Evolutionary conservation across 2,797 vertebrate genomes (phyloP), one percentile per base, ranked within the genome.

Genomic region (Galago senegalensis): DNA sequence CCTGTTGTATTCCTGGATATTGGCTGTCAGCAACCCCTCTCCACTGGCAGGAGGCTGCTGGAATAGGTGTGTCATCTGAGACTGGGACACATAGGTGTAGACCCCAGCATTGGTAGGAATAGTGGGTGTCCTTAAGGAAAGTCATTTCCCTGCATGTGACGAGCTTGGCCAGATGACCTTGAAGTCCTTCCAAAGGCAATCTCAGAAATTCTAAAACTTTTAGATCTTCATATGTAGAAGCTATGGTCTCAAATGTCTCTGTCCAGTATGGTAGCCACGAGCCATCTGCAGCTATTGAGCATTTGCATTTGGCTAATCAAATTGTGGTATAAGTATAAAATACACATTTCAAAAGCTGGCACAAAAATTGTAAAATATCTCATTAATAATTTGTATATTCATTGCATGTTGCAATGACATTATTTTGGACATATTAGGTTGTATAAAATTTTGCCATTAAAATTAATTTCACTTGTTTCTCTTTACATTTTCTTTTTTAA

Each of bases 391-490:
- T 83, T 95, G 95, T 91, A 37, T 89, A 75, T 37, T 84, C 49
- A 67, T 83, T 93, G 61, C 31, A 31, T 83, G 23, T 53, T 67
- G 2, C 58, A 82, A 73, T 87, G 18, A 70, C 37, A 34, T n/a
- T 77, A 29, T 82, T 90, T 90, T 93, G 43, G 61, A 82, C 75
- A 34, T 27, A 73, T 14, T 29, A 43, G 13, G 34, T 96, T 85
- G 95, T 84, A 84, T 94, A 58, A 72, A 91, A 77, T 60, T 43
- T 43, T 83, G 61, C 53, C 75, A 63, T 80, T 86, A 86, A 94
- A 95, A 76, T 73, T 80, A 58, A 91, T 77, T 77, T 56, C 34
- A 31, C 63, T 65, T 81, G 29, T 91, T 93, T 96, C 77, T 85
- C 56, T 94, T 96, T 65, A 37, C 27, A 49, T 12, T 16, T 53